Evolutionary conservation across 2,888 invertebrate genomes (phyloP).

Genomic region (Idaea straminata): DNA sequence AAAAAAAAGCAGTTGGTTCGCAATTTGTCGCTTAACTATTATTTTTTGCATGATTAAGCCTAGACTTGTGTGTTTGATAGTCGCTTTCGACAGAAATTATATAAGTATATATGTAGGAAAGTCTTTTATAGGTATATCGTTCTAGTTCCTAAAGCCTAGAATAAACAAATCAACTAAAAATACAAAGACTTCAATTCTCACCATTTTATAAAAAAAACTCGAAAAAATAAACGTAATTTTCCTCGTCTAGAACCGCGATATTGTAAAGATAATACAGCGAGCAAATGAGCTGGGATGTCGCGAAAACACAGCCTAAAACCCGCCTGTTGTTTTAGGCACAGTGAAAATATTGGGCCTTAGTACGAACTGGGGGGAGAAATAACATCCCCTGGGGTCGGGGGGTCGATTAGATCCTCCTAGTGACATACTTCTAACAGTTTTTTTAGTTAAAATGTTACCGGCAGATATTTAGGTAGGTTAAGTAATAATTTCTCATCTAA

Average conservation of each 20-base stretch:
- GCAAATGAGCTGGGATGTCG: conserved; percentile 49
- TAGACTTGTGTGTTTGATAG: no score
- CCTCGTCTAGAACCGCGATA: conserved; percentile 15
- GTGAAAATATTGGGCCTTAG: conserved; percentile 59
- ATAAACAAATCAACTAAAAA: neutral
- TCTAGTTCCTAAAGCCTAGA: neutral
- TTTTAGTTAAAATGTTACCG: conserved; percentile 11
- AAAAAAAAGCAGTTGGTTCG: no score
- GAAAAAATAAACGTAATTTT: conserved; percentile 14
- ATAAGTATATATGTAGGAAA: no score
- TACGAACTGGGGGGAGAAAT: conserved; percentile 50
- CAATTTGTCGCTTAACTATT: no score
- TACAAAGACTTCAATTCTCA: conserved; percentile 7
- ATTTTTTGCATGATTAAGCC: no score
- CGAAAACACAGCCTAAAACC: conserved; percentile 51
- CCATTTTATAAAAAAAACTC: conserved; percentile 4
- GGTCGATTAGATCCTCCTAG: neutral
- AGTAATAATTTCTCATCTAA: neutral
- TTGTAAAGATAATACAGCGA: conserved; percentile 48
- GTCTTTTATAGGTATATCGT: no score
- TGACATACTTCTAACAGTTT: conserved; percentile 8
- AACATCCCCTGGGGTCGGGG: conserved; percentile 39
- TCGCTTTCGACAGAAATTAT: no score
- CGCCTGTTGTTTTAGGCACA: conserved; percentile 65
- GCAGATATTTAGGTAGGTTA: neutral